phyloP scores from a whole-genome alignment of 1,140 invertebrate species.

The Eupristina koningsbergeri region DNA sequence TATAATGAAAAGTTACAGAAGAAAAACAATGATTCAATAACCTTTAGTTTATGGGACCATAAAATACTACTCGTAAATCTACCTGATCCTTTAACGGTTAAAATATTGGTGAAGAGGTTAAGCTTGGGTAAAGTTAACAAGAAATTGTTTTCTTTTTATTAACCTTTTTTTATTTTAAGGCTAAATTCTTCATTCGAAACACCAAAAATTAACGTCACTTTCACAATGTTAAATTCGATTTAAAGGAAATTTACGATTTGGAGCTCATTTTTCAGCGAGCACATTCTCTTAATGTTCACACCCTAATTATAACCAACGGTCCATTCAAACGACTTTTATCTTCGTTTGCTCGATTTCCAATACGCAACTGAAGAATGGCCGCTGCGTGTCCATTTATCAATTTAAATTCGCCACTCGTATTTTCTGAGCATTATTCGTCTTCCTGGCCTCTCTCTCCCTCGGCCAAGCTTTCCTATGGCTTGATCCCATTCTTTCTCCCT shows the following conservation, averaged over 20 bases:
- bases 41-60: conserved; percentile 11
- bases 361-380: conserved; percentile 10
- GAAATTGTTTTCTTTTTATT: background rate
- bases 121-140: conserved; percentile 7
- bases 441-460: background rate
- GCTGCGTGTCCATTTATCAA: conserved; percentile 65
- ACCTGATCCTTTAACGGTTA: conserved; percentile 4
- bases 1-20: background rate
- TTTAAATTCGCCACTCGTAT: conserved; percentile 63
- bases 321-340: background rate
- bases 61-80: conserved; percentile 15
- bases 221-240: too few species aligned
- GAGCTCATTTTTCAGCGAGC: background rate
- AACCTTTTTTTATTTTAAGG: background rate
- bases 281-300: background rate
- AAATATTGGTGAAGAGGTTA: conserved; percentile 2
- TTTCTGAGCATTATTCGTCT: conserved; percentile 61
- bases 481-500: background rate
- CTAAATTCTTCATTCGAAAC: background rate
- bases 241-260: too few species aligned
- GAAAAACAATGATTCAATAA: conserved; percentile 19
- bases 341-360: conserved; percentile 30
- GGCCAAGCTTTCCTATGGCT: background rate
- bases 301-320: background rate
- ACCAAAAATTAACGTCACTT: background rate